A percentile compares a stretch with the other conserved stretches of the same genome.
Conservation (phyloP, 64 coral and sea anemone genomes). For the Orbicella faveolata region DNA sequence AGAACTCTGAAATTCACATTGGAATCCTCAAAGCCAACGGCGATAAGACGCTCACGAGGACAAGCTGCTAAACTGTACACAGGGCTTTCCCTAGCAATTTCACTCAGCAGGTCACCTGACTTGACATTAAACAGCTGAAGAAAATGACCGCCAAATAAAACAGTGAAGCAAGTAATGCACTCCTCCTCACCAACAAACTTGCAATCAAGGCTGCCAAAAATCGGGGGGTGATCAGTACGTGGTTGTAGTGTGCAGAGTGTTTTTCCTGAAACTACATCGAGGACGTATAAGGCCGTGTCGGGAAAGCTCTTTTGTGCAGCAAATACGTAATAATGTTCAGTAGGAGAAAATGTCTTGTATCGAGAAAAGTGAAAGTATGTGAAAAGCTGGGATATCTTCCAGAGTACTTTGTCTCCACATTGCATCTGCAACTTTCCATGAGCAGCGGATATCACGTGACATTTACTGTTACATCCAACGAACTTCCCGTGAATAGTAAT, state of each 20-base stretch:
- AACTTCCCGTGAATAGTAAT: not conserved
- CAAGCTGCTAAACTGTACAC: not conserved
- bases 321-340: not conserved
- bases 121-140: slow-evolving; percentile 15
- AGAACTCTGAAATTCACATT: not conserved
- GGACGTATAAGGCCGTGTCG: not conserved
- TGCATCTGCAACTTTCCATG: not conserved
- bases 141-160: not conserved
- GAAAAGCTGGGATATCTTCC: not conserved
- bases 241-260: not conserved
- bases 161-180: not conserved
- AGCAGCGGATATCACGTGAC: not conserved
- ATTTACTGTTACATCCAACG: not conserved
- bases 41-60: not conserved
- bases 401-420: not conserved
- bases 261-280: not conserved
- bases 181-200: not conserved
- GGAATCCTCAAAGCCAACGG: not conserved
- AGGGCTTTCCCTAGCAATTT: not conserved
- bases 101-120: not conserved
- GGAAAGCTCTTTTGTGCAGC: no score
- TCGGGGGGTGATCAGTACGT: not conserved
- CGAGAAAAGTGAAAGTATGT: not conserved
- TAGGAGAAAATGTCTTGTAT: not conserved
- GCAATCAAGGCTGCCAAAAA: not conserved